Percentiles rank a stretch among this genome's conserved stretches.
Conservation (phyloP, 2,888 invertebrate genomes). For the Acanthococcus lagerstroemiae region DNA sequence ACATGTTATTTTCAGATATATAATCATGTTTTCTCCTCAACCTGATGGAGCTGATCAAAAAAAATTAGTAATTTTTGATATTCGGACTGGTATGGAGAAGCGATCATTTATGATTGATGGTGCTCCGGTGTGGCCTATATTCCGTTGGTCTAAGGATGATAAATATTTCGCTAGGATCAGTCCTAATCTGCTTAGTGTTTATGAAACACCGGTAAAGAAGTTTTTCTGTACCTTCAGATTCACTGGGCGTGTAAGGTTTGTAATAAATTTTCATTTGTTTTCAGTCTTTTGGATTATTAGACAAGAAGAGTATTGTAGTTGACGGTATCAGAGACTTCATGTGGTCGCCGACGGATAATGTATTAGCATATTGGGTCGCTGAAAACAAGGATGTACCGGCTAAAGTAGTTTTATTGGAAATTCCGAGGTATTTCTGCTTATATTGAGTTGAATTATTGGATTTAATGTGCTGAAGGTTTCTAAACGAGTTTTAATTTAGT, state of each 20-base stretch:
- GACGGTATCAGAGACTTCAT: constrained; percentile 85
- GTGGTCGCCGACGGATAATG: constrained; percentile 96
- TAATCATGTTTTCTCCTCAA: constrained; percentile 86
- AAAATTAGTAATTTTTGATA: constrained; percentile 93
- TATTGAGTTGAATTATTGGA: not conserved
- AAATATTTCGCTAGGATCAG: constrained; percentile 85
- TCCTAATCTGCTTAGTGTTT: constrained; percentile 76
- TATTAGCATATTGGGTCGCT: constrained; percentile 95
- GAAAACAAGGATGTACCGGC: constrained; percentile 96
- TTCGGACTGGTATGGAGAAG: constrained; percentile 85
- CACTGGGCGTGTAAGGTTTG: not conserved
- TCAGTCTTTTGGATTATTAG: constrained; percentile 79
- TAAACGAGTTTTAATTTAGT: constrained; percentile 38
- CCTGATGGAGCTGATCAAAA: constrained; percentile 52
- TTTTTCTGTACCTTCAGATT: not conserved
- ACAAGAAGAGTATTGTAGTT: constrained; percentile 89
- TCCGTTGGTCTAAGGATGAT: constrained; percentile 95
- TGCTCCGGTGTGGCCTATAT: constrained; percentile 73
- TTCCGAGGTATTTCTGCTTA: constrained; percentile 55
- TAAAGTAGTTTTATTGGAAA: constrained; percentile 80
- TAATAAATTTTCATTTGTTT: constrained; percentile 35
- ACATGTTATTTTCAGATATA: constrained; percentile 49
- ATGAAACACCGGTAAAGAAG: constrained; percentile 80
- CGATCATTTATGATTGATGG: constrained; percentile 76
- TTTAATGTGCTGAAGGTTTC: not conserved